A percentile compares a stretch with the other conserved stretches of the same genome.
These are phyloP conservation scores for Thermophis baileyi DNA, from an alignment of 2,113 vertebrate genomes.

Conservation along the genomic window DNA sequence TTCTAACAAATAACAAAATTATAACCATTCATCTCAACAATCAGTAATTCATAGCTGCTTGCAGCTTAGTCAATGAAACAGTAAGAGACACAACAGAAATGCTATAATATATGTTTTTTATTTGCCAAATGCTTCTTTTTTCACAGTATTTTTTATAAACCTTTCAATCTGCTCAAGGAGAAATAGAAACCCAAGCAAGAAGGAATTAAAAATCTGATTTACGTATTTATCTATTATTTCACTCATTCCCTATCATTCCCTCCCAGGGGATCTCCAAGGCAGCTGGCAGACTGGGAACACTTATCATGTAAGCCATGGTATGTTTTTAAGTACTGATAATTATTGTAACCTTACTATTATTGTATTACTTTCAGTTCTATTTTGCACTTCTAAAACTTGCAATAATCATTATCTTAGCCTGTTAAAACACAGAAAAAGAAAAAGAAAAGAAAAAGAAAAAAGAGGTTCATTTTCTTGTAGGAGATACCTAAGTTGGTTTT, in stretches of 20 bases:
- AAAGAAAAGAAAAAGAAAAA: not conserved
- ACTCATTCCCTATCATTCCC: not conserved
- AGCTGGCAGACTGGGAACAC: not conserved
- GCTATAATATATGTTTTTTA: not conserved
- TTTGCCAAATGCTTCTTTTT: conserved; percentile 1
- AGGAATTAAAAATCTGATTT: not conserved
- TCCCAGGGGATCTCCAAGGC: not conserved
- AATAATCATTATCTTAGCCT: conserved; percentile 7
- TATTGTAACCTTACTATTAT: not conserved
- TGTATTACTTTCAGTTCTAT: not conserved
- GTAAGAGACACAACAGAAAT: conserved; percentile 10
- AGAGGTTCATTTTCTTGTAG: not conserved
- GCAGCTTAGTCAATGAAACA: conserved; percentile 13
- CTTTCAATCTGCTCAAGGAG: not conserved
- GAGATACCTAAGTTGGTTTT: not conserved
- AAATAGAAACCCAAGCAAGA: conserved; percentile 16
- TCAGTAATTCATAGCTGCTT: not conserved
- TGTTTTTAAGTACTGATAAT: not conserved
- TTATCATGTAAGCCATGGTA: not conserved
- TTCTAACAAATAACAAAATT: not conserved
- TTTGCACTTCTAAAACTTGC: not conserved
- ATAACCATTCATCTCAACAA: not conserved
- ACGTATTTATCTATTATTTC: not conserved
- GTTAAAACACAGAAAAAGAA: not conserved
- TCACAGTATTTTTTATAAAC: not conserved